Percentiles rank a stretch among this genome's conserved stretches.
Conservation (phyloP, 1,140 invertebrate genomes). For the Dryas iulia region DNA sequence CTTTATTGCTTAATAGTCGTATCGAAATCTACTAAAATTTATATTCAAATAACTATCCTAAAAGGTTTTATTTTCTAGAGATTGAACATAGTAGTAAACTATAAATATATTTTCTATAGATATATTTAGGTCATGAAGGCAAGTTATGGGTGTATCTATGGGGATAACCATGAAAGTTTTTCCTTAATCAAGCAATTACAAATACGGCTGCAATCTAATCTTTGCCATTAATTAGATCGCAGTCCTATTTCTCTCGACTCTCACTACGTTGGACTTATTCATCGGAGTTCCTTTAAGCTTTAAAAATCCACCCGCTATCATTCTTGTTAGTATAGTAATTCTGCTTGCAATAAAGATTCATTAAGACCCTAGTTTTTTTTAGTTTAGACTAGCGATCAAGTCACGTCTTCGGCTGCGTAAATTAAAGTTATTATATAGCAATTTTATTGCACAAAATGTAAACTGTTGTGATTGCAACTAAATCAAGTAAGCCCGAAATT, state of each 20-base stretch:
- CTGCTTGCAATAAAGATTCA: neutral
- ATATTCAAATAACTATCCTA: no score
- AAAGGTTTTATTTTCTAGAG: no score
- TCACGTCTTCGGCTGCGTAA: no score
- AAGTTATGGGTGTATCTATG: neutral
- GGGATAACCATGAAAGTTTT: neutral
- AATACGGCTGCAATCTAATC: neutral
- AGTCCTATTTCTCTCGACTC: slow-evolving; percentile 11
- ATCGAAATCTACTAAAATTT: no score
- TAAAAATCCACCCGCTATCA: neutral
- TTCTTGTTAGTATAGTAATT: neutral
- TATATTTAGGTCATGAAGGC: neutral
- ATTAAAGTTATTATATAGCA: no score
- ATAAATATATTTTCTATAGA: neutral
- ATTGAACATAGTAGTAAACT: neutral
- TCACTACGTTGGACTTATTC: slow-evolving; percentile 1
- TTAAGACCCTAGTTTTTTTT: no score
- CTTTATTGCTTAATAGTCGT: no score
- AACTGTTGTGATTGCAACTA: no score
- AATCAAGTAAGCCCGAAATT: no score
- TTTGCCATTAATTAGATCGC: slow-evolving; percentile 19
- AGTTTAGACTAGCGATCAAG: no score
- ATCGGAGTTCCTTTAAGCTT: slow-evolving; percentile 6
- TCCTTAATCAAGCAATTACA: neutral
- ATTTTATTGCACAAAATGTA: no score